phyloP scores from a whole-genome alignment of 2,888 invertebrate species.

The Caenorhabditis sinica region DNA sequence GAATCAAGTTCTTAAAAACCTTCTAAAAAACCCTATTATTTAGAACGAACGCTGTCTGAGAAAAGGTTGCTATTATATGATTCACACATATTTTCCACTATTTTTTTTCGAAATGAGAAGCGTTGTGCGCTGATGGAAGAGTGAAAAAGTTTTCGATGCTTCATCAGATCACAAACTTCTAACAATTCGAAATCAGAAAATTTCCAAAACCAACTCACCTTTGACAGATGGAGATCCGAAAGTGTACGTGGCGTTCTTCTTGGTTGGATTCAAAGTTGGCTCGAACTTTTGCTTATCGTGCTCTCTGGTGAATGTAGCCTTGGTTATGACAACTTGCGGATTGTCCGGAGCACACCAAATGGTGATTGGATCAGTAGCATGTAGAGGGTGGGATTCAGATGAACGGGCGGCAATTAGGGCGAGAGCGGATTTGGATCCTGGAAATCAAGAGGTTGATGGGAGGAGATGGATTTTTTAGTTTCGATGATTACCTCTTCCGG shows the following conservation, averaged over 20 bases:
- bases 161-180: too few relatives aligned
- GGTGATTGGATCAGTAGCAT: conserved; percentile 60
- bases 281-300: conserved; percentile 45
- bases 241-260: conserved; percentile 68
- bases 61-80: too few relatives aligned
- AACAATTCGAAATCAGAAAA: not conserved
- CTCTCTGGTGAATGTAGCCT: conserved; percentile 41
- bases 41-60: too few relatives aligned
- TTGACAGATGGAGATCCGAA: conserved; percentile 62
- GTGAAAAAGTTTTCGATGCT: too few relatives aligned
- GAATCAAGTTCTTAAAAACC: too few relatives aligned
- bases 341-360: conserved; percentile 74
- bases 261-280: conserved; percentile 52
- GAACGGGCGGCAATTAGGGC: conserved; percentile 51
- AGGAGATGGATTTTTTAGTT: not conserved
- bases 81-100: too few relatives aligned
- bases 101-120: too few relatives aligned
- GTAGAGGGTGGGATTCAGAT: conserved; percentile 51
- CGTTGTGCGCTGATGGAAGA: too few relatives aligned
- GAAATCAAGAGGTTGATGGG: not conserved
- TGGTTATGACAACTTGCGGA: conserved; percentile 62
- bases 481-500: conserved; percentile 19
- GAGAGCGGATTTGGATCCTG: conserved; percentile 53
- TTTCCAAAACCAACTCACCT: conserved; percentile 26
- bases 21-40: too few relatives aligned